Evolutionary conservation across 2,113 vertebrate species (phyloP), one percentile per base, ranked within the genome.

Genomic region (Leptosomus discolor): DNA sequence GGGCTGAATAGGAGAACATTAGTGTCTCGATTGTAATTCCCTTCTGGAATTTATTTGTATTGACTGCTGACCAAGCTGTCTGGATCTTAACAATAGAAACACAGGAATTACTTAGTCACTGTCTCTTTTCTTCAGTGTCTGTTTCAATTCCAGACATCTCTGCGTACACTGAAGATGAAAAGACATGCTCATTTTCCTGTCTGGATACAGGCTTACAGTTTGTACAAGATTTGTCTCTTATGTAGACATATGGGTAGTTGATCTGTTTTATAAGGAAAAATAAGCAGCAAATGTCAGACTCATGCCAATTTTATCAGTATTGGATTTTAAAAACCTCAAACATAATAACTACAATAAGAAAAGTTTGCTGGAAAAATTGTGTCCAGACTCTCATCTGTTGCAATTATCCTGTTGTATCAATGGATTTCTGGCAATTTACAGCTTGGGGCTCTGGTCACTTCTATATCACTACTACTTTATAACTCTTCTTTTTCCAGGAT

Each of bases 51-150:
- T 74, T 85, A 85, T 92, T 88, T 90, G 48, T 88, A 29, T 53
- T 90, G 85, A 79, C 57, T 94, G 70, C 85, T 58, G 86, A 94
- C 65, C 57, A 75, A 94, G 54, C 61, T 88, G 61, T 91, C 67
- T 88, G 61, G 79, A 75, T 92, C 61, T 43, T 71, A 88, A 71
- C 89, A 95, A 79, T 50, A 88, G 53, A 76, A 85, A 94, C 37
- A 36, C 70, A 75, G 57, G 67, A 96, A 95, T 90, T 90, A 92
- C 54, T 87, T 68, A 93, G 57, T 91, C 85, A 92, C 51, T n/a
- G 51, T 64, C 79, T 92, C 53, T 63, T 93, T 74, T 75, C 51
- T 83, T 71, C 57, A 60, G 48, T 27, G 78, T 65, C 81, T 92
- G 53, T 83, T 83, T 94, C 75, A 92, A 68, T 54, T 83, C 75